phyloP scores from a whole-genome alignment of 1,140 invertebrate species.

The Formica selysi region DNA sequence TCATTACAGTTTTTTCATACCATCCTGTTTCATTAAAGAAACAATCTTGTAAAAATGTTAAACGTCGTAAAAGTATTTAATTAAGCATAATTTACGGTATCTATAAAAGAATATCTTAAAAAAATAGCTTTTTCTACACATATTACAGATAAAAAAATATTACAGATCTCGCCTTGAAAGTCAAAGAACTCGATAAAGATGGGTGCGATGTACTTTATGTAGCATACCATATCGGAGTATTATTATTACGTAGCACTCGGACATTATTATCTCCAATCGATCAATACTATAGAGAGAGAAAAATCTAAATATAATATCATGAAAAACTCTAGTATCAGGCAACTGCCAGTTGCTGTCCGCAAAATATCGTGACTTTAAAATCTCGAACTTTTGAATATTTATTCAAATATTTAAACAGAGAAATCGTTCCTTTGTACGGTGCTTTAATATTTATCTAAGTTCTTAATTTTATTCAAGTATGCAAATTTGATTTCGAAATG shows the following conservation, averaged over 20 bases:
- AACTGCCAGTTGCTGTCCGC: background rate
- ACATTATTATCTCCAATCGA: slow-evolving; percentile 20
- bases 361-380: background rate
- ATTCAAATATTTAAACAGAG: background rate
- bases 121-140: background rate
- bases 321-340: background rate
- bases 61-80: background rate
- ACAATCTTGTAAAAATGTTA: background rate
- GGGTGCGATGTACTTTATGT: background rate
- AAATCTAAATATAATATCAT: slow-evolving; percentile 4
- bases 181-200: background rate
- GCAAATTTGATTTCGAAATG: background rate
- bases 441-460: background rate
- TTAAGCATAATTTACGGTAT: background rate
- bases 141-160: background rate
- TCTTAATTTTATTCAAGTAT: background rate
- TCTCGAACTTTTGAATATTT: background rate
- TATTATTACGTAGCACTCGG: slow-evolving; percentile 1
- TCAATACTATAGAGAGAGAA: background rate
- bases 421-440: background rate
- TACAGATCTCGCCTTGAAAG: background rate
- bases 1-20: background rate
- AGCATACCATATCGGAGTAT: background rate
- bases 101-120: too few relatives aligned
- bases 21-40: background rate